These are phyloP conservation scores for Oreochromis grahami DNA, from an alignment of 2,797 vertebrate genomes.

Conservation along the genomic window DNA sequence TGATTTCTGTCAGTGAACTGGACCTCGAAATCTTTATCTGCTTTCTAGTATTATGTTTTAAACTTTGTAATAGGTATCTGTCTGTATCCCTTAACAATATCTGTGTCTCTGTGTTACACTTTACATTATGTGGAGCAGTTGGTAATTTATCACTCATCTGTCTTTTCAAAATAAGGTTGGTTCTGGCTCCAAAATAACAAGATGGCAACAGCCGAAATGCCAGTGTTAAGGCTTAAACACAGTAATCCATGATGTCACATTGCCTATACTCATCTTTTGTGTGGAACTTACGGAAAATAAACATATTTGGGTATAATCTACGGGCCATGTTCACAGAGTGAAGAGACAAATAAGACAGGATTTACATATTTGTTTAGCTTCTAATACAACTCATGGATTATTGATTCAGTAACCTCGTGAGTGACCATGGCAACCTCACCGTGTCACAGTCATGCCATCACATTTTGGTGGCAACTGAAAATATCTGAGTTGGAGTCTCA, in stretches of 20 bases:
- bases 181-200: not conserved
- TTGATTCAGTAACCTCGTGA: not conserved
- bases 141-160: not conserved
- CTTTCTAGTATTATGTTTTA: fast-evolving
- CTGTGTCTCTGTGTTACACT: not conserved
- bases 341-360: not conserved
- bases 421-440: not conserved
- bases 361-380: not conserved
- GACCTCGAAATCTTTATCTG: not conserved
- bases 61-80: not conserved
- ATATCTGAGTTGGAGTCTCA: not conserved
- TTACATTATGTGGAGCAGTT: not conserved
- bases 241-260: not conserved
- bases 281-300: not conserved
- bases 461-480: not conserved
- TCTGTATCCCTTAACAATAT: too few species aligned
- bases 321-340: fast-evolving
- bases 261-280: not conserved
- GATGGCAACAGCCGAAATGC: not conserved
- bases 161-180: not conserved
- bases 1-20: not conserved
- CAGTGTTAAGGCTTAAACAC: fast-evolving
- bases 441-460: not conserved
- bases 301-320: not conserved
- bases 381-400: not conserved